phyloP scores from a whole-genome alignment of 1,140 invertebrate genomes.

The Eurytemora carolleeae region DNA sequence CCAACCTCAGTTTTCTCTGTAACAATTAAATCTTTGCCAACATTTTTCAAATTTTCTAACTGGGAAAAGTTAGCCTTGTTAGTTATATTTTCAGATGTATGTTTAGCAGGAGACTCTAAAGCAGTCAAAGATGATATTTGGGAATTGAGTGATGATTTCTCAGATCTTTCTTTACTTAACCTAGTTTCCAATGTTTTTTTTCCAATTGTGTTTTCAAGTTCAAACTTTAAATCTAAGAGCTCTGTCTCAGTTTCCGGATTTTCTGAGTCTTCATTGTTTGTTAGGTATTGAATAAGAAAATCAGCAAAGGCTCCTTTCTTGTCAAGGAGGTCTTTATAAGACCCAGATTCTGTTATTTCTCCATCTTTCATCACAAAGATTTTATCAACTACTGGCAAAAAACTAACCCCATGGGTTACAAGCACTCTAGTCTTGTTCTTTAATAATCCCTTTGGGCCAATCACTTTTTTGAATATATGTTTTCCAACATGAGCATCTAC shows the following conservation, averaged over 20 bases:
- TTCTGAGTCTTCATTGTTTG: slow-evolving; percentile 19
- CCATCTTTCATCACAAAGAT: slow-evolving; percentile 27
- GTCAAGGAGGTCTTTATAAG: slow-evolving; percentile 22
- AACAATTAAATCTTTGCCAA: slow-evolving; percentile 4
- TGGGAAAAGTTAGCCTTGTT: background rate
- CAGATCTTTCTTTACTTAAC: background rate
- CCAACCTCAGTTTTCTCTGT: slow-evolving; percentile 4
- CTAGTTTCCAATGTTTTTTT: slow-evolving; percentile 29
- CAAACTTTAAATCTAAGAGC: slow-evolving; percentile 49
- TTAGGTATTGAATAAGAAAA: slow-evolving; percentile 24
- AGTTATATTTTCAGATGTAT: too few species aligned
- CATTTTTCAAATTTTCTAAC: background rate
- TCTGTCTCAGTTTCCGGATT: slow-evolving; percentile 27
- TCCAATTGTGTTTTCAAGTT: slow-evolving; percentile 43
- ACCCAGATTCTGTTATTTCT: slow-evolving; percentile 23
- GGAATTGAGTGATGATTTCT: slow-evolving; percentile 4
- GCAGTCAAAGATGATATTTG: background rate
- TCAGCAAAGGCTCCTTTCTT: slow-evolving; percentile 26
- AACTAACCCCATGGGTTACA: slow-evolving; percentile 25
- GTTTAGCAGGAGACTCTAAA: background rate
- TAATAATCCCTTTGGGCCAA: slow-evolving; percentile 55
- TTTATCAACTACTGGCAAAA: slow-evolving; percentile 24
- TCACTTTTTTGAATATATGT: slow-evolving; percentile 81
- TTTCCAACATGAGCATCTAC: slow-evolving; percentile 70
- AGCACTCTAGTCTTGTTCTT: slow-evolving; percentile 35